phyloP scores from a whole-genome alignment of 2,888 invertebrate genomes.

The Polylopha cassiicola region DNA sequence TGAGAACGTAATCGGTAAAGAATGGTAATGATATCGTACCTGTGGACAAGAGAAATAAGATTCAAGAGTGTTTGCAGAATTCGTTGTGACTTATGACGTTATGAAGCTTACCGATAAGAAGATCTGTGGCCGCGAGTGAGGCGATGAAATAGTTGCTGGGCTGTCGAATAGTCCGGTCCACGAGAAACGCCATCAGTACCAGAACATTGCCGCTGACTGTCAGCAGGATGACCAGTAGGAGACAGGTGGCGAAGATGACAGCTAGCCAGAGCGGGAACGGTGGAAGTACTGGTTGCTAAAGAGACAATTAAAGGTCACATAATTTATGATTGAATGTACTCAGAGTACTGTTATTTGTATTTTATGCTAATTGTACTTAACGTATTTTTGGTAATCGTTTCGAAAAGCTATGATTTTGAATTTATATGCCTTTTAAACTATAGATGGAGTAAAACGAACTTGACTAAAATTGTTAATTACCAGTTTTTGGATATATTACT shows the following conservation, averaged over 20 bases:
- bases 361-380: no score
- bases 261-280: constrained; percentile 95
- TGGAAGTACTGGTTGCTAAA: constrained; percentile 80
- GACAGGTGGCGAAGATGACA: constrained; percentile 89
- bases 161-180: constrained; percentile 94
- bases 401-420: no score
- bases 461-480: no score
- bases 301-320: constrained; percentile 7
- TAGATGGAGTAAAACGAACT: no score
- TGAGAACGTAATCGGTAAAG: constrained; percentile 97
- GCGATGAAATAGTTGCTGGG: constrained; percentile 99
- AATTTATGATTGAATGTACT: background rate
- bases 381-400: no score
- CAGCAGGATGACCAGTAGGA: constrained; percentile 91
- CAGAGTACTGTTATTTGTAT: background rate
- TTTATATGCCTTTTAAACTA: no score
- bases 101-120: constrained; percentile 91
- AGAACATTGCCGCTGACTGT: constrained; percentile 97
- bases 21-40: constrained; percentile 99
- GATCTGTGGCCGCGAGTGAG: constrained; percentile 96
- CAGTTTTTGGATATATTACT: no score
- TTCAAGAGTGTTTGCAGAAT: background rate
- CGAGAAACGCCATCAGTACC: constrained; percentile 95
- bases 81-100: background rate
- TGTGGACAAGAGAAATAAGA: constrained; percentile 59